Base-by-base conservation (phyloP, 2,113 vertebrate species). In the Ophiodon elongatus region DNA sequence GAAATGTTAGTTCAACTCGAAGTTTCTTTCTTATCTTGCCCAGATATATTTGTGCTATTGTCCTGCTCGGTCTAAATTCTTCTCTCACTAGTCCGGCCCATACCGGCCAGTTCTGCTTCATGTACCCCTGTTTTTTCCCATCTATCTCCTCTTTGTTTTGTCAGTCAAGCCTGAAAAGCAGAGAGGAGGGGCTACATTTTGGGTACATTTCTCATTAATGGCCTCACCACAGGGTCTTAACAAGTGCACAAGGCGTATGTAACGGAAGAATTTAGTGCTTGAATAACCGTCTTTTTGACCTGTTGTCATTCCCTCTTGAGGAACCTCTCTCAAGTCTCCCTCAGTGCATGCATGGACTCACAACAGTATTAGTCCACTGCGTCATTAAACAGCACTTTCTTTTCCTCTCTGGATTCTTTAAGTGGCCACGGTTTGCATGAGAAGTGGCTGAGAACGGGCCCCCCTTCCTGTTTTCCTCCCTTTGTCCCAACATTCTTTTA, bases 401-500 rank as follows among this genome's bases (percentile, higher is more conserved):
- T 33, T 43, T 41, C 72, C 62, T 47, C 73, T 56, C 63, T 27
- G 39, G 76, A 72, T 73, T 85, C 81, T 76, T 83, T 85, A 27
- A 33, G 64, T 17, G 56, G 62, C 75, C 59, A 14, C 25, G 4
- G 84, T 91, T 91, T 90, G 88, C 79, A 90, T 91, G 79, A 91
- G 71, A 89, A 91, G 74, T 77, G 54, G 70, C 66, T 7, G 54
- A 82, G 60, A 82, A 47, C 1, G 62, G 82, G 70, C 76, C 87
- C 86, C 50, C 85, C 15, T 71, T 76, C 76, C 65, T 52, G 2
- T 74, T 86, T 85, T 73, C 54, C 82, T 78, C 67, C 67, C 72
- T 88, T 87, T 90, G 76, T 83, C 73, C 81, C 29, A 5, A 57
- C 8, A 37, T 69, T 90, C 85, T 91, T 82, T 93, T 77, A 86